Evolutionary conservation across 2,888 invertebrate species (phyloP).

Genomic region (Amiota mariae): DNA sequence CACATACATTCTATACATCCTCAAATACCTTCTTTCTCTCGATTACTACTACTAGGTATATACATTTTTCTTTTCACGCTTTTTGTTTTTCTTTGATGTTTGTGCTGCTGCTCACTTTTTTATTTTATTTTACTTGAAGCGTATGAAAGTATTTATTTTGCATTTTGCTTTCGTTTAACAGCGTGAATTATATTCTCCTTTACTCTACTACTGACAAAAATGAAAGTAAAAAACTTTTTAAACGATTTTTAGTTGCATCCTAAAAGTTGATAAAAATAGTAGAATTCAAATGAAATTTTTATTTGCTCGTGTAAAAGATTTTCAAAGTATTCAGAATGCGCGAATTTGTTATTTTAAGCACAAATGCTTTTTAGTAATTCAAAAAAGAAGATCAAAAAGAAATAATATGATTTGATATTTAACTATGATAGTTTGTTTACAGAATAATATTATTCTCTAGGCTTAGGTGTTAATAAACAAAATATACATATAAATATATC

Average conservation of each 20-base stretch:
- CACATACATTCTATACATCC: too few species aligned
- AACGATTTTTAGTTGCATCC: constrained; percentile 46
- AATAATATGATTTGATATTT: neutral
- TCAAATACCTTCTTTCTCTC: too few species aligned
- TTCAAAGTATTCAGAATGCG: neutral
- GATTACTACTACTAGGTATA: too few species aligned
- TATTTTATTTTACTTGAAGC: constrained; percentile 33
- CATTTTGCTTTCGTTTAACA: neutral
- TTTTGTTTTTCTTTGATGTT: too few species aligned
- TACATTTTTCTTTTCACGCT: too few species aligned
- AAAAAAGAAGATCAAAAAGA: too few species aligned
- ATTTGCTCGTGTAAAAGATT: neutral
- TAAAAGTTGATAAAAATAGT: neutral
- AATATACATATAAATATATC: too few species aligned
- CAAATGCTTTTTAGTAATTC: neutral
- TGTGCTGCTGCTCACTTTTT: neutral
- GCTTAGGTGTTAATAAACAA: neutral
- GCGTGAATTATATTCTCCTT: constrained; percentile 3
- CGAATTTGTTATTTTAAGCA: neutral
- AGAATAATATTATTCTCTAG: neutral
- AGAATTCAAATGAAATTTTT: constrained; percentile 31
- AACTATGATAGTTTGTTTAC: neutral
- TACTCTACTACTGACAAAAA: neutral
- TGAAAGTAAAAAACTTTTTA: constrained; percentile 37
- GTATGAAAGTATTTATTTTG: constrained; percentile 43